Evolutionary conservation across 2,888 invertebrate species (phyloP).

Genomic region (Tridacna gigas): DNA sequence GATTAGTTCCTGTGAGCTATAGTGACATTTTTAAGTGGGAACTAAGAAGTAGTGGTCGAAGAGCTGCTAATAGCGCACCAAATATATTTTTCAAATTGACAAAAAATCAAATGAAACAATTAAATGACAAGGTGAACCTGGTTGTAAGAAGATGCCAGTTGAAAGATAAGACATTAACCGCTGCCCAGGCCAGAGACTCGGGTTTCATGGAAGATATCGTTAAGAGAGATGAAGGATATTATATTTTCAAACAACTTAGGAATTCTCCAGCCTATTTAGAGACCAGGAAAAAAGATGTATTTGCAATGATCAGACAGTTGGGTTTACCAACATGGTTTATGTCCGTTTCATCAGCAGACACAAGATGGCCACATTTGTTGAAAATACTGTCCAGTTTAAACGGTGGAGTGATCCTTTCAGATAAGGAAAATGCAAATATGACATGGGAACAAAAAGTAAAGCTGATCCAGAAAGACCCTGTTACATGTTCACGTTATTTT

Average conservation of each 20-base stretch:
- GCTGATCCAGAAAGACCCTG: slow-evolving; percentile 38
- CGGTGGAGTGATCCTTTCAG: not conserved
- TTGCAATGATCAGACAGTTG: slow-evolving; percentile 60
- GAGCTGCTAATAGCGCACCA: slow-evolving; percentile 19
- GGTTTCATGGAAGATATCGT: slow-evolving; percentile 45
- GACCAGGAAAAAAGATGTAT: slow-evolving; percentile 52
- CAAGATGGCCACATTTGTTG: slow-evolving; percentile 16
- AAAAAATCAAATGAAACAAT: not conserved
- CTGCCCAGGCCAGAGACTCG: slow-evolving; percentile 32
- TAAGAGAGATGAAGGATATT: slow-evolving; percentile 78
- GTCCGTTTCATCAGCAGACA: slow-evolving; percentile 24
- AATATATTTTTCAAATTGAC: slow-evolving; percentile 7
- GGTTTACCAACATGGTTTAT: slow-evolving; percentile 62
- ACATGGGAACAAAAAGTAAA: slow-evolving; percentile 55
- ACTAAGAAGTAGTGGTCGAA: not conserved
- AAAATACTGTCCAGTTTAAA: slow-evolving; percentile 14
- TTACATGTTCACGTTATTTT: slow-evolving; percentile 36
- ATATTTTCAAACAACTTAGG: slow-evolving; percentile 67
- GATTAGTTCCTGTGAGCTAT: slow-evolving; percentile 9
- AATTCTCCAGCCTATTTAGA: slow-evolving; percentile 29
- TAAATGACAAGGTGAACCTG: not conserved
- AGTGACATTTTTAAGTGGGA: slow-evolving; percentile 7
- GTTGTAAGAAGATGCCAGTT: slow-evolving; percentile 24
- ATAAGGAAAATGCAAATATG: slow-evolving; percentile 6
- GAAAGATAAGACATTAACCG: slow-evolving; percentile 42